These are phyloP conservation scores for Ispidina picta DNA, from an alignment of 2,797 vertebrate species.

Conservation along the genomic window DNA sequence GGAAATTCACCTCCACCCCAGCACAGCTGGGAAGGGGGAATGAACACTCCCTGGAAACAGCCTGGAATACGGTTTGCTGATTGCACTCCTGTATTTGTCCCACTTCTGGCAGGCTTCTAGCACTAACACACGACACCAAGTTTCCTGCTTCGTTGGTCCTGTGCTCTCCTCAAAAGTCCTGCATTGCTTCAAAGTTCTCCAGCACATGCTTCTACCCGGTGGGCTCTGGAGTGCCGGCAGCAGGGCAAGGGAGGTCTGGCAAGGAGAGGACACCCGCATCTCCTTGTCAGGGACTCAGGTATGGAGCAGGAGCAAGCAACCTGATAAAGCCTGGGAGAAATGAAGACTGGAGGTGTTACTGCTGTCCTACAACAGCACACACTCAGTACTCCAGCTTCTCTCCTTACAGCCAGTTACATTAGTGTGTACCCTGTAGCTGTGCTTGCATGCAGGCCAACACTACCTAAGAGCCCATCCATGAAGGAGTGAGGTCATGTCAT, in stretches of 20 bases:
- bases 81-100: conserved; percentile 33
- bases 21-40: conserved; percentile 61
- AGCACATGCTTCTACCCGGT: neutral
- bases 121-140: neutral
- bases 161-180: neutral
- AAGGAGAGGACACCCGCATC: neutral
- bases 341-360: neutral
- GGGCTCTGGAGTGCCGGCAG: rapidly evolving
- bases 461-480: neutral
- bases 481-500: neutral
- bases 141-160: neutral
- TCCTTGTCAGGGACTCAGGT: rapidly evolving
- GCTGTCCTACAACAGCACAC: neutral
- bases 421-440: neutral
- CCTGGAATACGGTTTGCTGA: neutral
- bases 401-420: neutral
- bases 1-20: conserved; percentile 70
- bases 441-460: neutral
- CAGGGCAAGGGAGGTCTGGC: neutral
- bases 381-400: neutral
- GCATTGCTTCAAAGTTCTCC: neutral
- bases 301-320: neutral
- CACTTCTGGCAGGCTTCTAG: conserved; percentile 18
- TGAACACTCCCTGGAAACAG: conserved; percentile 25
- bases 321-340: neutral